Evolutionary conservation across 2,888 invertebrate genomes (phyloP).

Genomic region (Hanleya hanleyi): DNA sequence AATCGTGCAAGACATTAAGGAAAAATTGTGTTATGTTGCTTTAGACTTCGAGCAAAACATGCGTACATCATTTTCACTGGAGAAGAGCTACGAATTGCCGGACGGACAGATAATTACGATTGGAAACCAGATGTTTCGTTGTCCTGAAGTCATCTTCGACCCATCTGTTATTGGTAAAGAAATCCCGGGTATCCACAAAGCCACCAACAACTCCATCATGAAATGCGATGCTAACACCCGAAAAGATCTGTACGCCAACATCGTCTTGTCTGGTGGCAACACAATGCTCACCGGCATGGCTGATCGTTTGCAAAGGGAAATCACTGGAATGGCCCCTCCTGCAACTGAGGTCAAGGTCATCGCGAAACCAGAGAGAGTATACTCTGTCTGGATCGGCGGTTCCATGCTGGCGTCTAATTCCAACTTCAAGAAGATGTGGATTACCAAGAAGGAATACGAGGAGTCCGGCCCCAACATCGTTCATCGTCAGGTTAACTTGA

Average conservation of each 20-base stretch:
- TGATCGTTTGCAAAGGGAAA: too few species aligned
- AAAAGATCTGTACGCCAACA: conserved; percentile 61
- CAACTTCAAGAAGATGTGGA: conserved; percentile 42
- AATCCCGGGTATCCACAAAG: conserved; percentile 46
- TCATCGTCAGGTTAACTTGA: too few species aligned
- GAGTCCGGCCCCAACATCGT: not conserved
- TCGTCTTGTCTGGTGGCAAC: conserved; percentile 81
- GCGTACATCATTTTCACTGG: too few species aligned
- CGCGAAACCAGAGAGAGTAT: conserved; percentile 92
- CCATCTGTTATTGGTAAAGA: too few species aligned
- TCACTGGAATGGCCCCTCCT: conserved; percentile 88
- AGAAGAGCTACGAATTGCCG: too few species aligned
- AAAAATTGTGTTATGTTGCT: too few species aligned
- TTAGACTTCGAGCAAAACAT: too few species aligned
- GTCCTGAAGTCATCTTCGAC: too few species aligned
- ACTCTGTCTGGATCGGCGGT: conserved; percentile 87
- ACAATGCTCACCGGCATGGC: conserved; percentile 97
- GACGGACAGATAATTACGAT: too few species aligned
- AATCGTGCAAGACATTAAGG: too few species aligned
- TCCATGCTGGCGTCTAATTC: conserved; percentile 51
- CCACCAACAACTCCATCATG: conserved; percentile 68
- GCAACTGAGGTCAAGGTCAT: conserved; percentile 97
- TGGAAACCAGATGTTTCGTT: too few species aligned
- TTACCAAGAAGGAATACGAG: conserved; percentile 36
- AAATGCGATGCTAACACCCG: conserved; percentile 64